Base-by-base conservation (phyloP, 1,140 invertebrate genomes). In the Drosophila subpulchrella region DNA sequence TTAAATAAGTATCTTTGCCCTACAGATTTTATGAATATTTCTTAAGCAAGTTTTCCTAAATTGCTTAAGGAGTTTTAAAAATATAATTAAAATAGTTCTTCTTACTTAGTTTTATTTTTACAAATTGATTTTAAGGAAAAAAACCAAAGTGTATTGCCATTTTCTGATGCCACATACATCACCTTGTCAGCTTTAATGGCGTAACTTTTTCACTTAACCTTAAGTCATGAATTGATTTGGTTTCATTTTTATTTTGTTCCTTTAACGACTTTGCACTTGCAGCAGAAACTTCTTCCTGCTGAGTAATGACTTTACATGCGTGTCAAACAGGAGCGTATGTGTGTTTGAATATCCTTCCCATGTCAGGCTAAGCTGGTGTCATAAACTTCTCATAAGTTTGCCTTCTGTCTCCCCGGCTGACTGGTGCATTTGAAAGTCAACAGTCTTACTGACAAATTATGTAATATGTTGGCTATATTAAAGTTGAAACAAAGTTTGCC, bases 151-250 rank as follows among this genome's bases (percentile, higher is more conserved):
- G 47, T 38, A 39, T 54, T 36, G 36, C 20, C 38, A 39, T 72
- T 30, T 41, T 2, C 39, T 20, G 39, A n/a, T 32, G 17, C 46
- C 62, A 41, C 17, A 48, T 65, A 44, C 12, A 50, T 71, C 61
- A 81, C 77, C 67, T 77, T 85, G 77, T 77, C 81, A 74, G 72
- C 85, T 78, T 84, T 81, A 75, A 86, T 88, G 71, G 78, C 30
- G 56, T 88, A 86, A 86, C 30, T 86, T 86, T 86, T 86, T 88
- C 82, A 86, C 82, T 86, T 86, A 86, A 83, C 82, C 83, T 79
- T 88, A 72, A 78, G 58, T 76, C 65, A 51, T 88, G 75, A 88
- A 85, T 85, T 85, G 82, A 85, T 85, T 85, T 76, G 55, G 75
- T 66, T 79, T 46, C 60, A 20, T 13, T 38, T 68, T 54, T 20